Evolutionary conservation across 2,113 vertebrate species (phyloP).

Genomic region (Arizona elegans): DNA sequence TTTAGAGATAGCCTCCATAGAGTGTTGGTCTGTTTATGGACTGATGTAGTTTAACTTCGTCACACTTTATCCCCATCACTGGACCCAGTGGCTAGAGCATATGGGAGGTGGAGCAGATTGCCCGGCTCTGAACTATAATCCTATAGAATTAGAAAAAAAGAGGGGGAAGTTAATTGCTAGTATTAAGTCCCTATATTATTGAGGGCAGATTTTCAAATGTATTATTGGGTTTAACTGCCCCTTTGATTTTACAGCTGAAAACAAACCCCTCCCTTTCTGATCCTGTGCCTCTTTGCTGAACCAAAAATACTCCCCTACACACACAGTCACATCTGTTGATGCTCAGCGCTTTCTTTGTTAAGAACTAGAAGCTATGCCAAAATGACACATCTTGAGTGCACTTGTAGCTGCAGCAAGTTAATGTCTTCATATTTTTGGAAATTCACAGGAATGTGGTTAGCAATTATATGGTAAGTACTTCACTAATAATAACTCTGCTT

Average conservation of each 20-base stretch:
- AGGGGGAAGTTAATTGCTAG: background rate
- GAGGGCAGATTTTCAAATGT: background rate
- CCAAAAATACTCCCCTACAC: background rate
- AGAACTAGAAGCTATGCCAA: background rate
- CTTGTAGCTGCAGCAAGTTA: background rate
- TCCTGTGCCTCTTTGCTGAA: background rate
- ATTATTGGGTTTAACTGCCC: background rate
- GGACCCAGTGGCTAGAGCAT: background rate
- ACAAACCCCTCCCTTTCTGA: background rate
- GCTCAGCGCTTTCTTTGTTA: too few species aligned
- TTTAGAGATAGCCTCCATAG: background rate
- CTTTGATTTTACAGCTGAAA: background rate
- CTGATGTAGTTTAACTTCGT: background rate
- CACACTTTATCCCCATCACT: background rate
- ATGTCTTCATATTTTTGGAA: conserved; percentile 8
- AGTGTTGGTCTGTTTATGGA: background rate
- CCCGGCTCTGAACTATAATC: background rate
- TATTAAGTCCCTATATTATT: background rate
- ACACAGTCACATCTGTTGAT: background rate
- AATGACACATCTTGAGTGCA: background rate
- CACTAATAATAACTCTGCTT: conserved; percentile 20
- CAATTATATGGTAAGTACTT: conserved; percentile 9
- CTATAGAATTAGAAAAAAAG: background rate
- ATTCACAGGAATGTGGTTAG: conserved; percentile 10
- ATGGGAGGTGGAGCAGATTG: background rate